A percentile compares a stretch with the other conserved stretches of the same genome.
phyloP scores from a whole-genome alignment of 2,888 invertebrate genomes.

The Plemyria rubiginata region DNA sequence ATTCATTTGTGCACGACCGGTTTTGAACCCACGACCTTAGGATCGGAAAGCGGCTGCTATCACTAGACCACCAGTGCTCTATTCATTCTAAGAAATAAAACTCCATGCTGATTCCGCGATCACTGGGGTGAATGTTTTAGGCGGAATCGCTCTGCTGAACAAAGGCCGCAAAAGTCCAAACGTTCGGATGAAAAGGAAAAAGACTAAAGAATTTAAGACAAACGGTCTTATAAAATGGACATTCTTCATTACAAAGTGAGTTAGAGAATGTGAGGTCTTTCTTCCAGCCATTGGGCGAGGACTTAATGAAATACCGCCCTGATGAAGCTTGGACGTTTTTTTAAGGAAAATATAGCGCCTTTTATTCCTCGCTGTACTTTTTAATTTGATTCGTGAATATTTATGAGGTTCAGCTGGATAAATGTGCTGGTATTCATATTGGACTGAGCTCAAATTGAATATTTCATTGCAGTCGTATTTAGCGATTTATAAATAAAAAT shows the following conservation, averaged over 20 bases:
- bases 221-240: conserved; percentile 75
- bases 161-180: background rate
- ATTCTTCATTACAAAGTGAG: conserved; percentile 79
- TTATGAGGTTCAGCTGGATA: conserved; percentile 18
- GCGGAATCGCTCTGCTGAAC: background rate
- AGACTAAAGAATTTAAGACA: conserved; percentile 62
- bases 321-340: conserved; percentile 71
- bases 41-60: no score
- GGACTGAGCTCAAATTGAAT: conserved; percentile 5
- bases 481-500: background rate
- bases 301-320: conserved; percentile 83
- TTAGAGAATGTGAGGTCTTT: conserved; percentile 77
- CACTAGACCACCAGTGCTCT: no score
- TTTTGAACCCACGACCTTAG: no score
- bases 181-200: conserved; percentile 37
- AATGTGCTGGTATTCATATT: conserved; percentile 17
- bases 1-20: no score
- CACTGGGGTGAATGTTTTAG: no score
- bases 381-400: conserved; percentile 42
- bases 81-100: no score
- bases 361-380: conserved; percentile 31
- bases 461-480: background rate
- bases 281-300: conserved; percentile 69
- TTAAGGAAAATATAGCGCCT: conserved; percentile 48
- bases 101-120: no score